Base-by-base conservation (phyloP, 2,113 vertebrate species). In the Brachyhypopomus gauderio region DNA sequence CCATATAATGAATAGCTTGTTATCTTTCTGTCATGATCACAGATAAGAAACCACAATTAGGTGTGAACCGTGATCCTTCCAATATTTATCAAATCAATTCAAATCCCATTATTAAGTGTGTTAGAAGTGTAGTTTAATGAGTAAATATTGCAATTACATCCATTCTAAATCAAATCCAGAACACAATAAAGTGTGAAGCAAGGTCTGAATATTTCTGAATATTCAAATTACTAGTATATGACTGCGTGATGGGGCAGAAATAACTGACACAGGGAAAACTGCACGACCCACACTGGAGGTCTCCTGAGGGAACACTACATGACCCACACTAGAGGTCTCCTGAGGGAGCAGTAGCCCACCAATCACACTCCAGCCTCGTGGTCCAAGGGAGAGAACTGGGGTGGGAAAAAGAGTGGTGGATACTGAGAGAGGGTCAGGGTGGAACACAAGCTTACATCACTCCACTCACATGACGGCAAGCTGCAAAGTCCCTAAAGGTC, bases 341-440 rank as follows among this genome's bases (percentile, higher is more conserved):
- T 56, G n/a, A 36, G 72, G 72, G 23, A 52, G 1, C 45, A 23
- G 19, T 4, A 34, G 27, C 45, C 20, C 20, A 55, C 38, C 8
- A n/a, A 56, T 84, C 62, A 73, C 5, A 34, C n/a, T n/a, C 41
- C 22, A 45, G 63, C n/a, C 23, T 67, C 66, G 75, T 58, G 38
- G 64, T 70, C 12, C 7, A 22, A 64, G 41, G 48, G 25, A 22
- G 56, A 20, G 36, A 5, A 19, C 19, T 38, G 19, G 14, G 4
- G 7, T 62, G 70, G 71, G 25, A 72, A 59, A 20, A 25, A 41
- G 12, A 52, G 45, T 38, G 23, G 34, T 23, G 16, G 38, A 73
- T 19, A 3, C 38, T 67, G 48, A 75, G 14, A 60, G n/a, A 11
- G 59, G 58, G 3, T 66, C 45, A 75, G 19, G 36, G 1, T n/a